These are phyloP conservation scores for Nesoenas mayeri DNA, from an alignment of 2,113 vertebrate genomes.

Conservation along the genomic window DNA sequence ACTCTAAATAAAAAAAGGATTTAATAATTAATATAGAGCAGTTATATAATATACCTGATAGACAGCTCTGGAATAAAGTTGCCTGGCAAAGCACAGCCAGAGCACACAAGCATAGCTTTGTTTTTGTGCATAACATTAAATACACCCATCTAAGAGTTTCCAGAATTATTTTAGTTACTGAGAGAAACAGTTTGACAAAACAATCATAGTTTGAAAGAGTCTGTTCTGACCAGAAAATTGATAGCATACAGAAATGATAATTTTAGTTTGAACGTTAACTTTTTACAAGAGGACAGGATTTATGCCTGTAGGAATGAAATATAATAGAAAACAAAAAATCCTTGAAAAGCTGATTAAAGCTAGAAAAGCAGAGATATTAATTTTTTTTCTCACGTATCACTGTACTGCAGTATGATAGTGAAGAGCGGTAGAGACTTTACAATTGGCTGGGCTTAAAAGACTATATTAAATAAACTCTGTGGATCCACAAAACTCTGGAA, in stretches of 20 bases:
- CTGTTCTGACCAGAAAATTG: not conserved
- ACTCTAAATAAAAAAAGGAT: constrained; percentile 44
- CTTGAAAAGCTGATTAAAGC: constrained; percentile 31
- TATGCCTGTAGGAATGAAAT: not conserved
- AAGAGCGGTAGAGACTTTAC: not conserved
- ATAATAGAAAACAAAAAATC: not conserved
- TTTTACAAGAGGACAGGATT: not conserved
- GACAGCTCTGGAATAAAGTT: not conserved
- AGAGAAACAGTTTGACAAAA: not conserved
- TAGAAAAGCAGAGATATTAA: constrained; percentile 1
- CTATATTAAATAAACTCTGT: not conserved
- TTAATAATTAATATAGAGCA: constrained; percentile 53
- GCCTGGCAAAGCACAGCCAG: not conserved
- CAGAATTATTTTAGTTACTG: not conserved
- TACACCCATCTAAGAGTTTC: not conserved
- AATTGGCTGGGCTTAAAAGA: not conserved
- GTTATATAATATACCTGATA: constrained; percentile 39
- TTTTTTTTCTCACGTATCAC: not conserved
- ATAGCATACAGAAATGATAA: not conserved
- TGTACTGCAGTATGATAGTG: not conserved
- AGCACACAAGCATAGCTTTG: not conserved
- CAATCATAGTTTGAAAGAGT: not conserved
- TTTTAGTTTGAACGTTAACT: not conserved
- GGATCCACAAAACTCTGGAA: not conserved
- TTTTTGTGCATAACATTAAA: not conserved